Percentiles rank a stretch among this genome's conserved stretches.
Conservation (phyloP, 2,888 invertebrate species). For the Nowickia ferox region DNA sequence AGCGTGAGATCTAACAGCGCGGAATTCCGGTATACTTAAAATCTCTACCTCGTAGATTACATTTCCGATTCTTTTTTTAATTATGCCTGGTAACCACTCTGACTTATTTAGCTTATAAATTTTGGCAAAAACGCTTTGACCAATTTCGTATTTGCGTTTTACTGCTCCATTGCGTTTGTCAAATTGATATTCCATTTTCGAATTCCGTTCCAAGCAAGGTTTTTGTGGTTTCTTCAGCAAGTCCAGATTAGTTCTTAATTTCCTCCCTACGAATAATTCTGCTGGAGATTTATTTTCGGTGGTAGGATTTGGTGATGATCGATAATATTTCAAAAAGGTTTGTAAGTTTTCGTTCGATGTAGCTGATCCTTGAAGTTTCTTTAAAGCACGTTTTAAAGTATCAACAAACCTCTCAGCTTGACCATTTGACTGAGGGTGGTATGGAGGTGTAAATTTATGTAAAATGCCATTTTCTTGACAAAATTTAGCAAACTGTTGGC, state of each 20-base stretch:
- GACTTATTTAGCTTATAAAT: constrained; percentile 27
- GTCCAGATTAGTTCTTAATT: constrained; percentile 26
- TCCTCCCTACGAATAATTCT: constrained; percentile 49
- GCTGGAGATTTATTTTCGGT: constrained; percentile 1
- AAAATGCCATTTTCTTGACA: too few relatives aligned
- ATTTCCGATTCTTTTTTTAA: constrained; percentile 14
- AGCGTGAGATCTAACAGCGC: constrained; percentile 42
- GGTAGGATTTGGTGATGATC: background rate
- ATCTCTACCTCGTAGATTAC: constrained; percentile 39
- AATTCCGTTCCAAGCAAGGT: background rate
- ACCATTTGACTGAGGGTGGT: too few relatives aligned
- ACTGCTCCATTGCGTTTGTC: constrained; percentile 4
- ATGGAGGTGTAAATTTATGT: too few relatives aligned
- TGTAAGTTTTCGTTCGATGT: constrained; percentile 25
- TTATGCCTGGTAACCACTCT: constrained; percentile 8
- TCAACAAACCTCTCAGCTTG: constrained; percentile 35
- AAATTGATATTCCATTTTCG: constrained; percentile 23
- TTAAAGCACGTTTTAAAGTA: constrained; percentile 43
- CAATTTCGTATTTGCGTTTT: background rate
- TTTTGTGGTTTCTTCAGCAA: constrained; percentile 23
- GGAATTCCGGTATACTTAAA: constrained; percentile 27
- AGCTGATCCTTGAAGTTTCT: constrained; percentile 31
- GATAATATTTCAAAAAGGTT: constrained; percentile 26
- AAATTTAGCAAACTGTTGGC: too few relatives aligned
- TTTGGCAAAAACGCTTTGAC: constrained; percentile 31